phyloP scores from a whole-genome alignment of 1,140 invertebrate genomes.

The Drosophila parvula region DNA sequence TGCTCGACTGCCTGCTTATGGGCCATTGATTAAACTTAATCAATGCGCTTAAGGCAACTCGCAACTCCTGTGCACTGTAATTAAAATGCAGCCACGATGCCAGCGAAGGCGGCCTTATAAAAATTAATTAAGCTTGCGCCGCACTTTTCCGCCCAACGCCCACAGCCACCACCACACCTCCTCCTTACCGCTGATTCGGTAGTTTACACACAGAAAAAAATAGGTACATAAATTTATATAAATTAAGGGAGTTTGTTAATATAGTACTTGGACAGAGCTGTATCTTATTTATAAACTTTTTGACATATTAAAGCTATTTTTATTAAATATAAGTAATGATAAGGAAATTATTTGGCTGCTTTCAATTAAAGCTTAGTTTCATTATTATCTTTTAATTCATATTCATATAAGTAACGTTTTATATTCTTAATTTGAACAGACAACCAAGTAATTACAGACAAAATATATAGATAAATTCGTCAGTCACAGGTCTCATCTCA shows the following conservation, averaged over 20 bases:
- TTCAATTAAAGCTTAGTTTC: too few species aligned
- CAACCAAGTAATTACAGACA: too few species aligned
- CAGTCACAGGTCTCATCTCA: too few species aligned
- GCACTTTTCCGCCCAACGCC: conserved; percentile 41
- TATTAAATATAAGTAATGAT: too few species aligned
- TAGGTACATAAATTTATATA: not conserved
- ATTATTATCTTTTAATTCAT: not conserved
- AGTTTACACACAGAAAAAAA: conserved; percentile 6
- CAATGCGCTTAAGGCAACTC: conserved; percentile 77
- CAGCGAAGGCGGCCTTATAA: conserved; percentile 68
- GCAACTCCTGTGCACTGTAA: conserved; percentile 77
- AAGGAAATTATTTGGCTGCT: not conserved
- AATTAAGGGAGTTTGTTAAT: not conserved
- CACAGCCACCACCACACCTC: not conserved
- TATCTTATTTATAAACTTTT: not conserved
- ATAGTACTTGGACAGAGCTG: too few species aligned
- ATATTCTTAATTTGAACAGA: not conserved
- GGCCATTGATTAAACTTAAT: conserved; percentile 80
- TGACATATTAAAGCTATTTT: not conserved
- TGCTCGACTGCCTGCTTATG: conserved; percentile 62
- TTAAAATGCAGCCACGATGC: conserved; percentile 66
- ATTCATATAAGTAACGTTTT: not conserved
- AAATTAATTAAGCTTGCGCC: conserved; percentile 78
- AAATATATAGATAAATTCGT: too few species aligned
- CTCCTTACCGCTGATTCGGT: conserved; percentile 13